Percentiles rank a stretch among this genome's conserved stretches.
phyloP scores from a whole-genome alignment of 2,113 vertebrate species.

The Tinamus guttatus region DNA sequence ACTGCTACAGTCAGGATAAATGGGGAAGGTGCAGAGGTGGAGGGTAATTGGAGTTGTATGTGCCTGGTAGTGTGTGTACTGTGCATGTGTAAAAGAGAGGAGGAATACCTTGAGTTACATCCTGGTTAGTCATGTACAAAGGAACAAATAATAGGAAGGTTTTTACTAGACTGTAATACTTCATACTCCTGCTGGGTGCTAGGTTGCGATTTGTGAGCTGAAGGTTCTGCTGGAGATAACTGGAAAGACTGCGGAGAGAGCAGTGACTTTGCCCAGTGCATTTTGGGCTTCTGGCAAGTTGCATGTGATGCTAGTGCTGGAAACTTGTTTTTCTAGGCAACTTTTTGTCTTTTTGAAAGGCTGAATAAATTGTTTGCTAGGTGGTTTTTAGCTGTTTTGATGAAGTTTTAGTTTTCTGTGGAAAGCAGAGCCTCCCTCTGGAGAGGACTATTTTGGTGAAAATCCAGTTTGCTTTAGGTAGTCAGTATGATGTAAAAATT shows the following conservation, averaged over 20 bases:
- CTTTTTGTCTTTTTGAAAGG: background rate
- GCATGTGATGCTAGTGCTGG: background rate
- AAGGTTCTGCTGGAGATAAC: background rate
- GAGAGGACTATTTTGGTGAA: background rate
- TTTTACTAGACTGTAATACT: background rate
- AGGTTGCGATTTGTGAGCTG: background rate
- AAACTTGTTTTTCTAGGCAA: background rate
- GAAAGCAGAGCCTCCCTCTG: background rate
- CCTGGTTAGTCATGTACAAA: slow-evolving; percentile 14
- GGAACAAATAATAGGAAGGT: background rate
- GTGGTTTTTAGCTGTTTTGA: background rate
- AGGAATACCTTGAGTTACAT: slow-evolving; percentile 13
- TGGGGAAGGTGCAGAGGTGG: background rate
- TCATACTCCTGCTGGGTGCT: background rate
- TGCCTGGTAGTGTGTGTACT: background rate
- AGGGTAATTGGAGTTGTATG: background rate
- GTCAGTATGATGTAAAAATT: background rate
- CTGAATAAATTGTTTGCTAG: background rate
- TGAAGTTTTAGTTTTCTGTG: background rate
- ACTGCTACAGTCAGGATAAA: background rate
- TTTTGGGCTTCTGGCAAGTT: background rate
- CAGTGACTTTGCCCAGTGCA: background rate
- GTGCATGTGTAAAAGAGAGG: background rate
- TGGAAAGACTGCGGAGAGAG: background rate
- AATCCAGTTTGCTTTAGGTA: background rate